phyloP scores from a whole-genome alignment of 2,113 vertebrate species.

The Morphnarchus princeps region DNA sequence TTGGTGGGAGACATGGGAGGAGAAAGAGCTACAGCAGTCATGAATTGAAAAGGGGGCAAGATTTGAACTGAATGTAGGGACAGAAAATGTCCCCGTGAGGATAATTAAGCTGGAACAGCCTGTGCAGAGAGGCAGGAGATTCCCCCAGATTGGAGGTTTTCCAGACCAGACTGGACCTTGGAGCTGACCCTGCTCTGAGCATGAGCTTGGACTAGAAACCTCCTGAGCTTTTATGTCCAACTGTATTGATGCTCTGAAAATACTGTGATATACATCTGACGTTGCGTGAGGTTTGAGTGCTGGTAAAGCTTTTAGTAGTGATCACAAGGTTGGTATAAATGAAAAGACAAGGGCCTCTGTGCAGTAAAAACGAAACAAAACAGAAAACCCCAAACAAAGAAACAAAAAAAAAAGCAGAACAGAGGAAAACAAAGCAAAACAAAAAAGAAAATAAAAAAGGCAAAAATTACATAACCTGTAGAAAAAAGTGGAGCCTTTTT shows the following conservation, averaged over 20 bases:
- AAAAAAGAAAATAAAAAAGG: too few species aligned
- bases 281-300: neutral
- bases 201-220: neutral
- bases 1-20: neutral
- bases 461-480: neutral
- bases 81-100: neutral
- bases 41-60: neutral
- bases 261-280: fast-evolving
- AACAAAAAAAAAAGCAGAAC: neutral
- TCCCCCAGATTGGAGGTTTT: neutral
- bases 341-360: neutral
- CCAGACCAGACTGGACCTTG: neutral
- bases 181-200: neutral
- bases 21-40: neutral
- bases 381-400: neutral
- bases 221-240: neutral
- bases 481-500: neutral
- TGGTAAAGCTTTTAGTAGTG: neutral
- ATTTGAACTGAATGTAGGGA: neutral
- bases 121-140: neutral
- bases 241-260: neutral
- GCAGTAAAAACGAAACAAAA: neutral
- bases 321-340: neutral
- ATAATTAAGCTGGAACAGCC: neutral
- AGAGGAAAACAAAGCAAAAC: neutral